Evolutionary conservation across 2,888 invertebrate species (phyloP).

Genomic region (Thymelicus sylvestris): DNA sequence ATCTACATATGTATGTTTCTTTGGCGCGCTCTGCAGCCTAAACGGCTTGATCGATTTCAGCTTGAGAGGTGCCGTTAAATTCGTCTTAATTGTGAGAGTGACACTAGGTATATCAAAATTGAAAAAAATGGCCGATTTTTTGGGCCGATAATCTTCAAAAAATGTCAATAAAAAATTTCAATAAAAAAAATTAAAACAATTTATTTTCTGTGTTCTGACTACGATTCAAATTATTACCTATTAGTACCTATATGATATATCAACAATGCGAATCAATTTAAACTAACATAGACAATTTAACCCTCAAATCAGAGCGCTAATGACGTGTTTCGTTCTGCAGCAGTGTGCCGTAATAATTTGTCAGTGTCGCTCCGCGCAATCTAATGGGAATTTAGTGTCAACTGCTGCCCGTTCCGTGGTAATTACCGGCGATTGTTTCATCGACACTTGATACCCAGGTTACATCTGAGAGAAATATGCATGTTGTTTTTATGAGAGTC

Average conservation of each 20-base stretch:
- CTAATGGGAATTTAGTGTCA: conserved; percentile 76
- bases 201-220: too few relatives aligned
- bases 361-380: conserved; percentile 64
- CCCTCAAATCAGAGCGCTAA: conserved; percentile 28
- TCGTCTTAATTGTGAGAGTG: too few relatives aligned
- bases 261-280: not conserved
- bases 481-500: not conserved
- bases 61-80: too few relatives aligned
- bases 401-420: conserved; percentile 62
- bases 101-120: too few relatives aligned
- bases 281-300: conserved; percentile 13
- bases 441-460: conserved; percentile 9
- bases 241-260: not conserved
- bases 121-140: too few relatives aligned
- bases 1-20: too few relatives aligned
- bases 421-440: conserved; percentile 66
- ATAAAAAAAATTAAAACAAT: too few relatives aligned
- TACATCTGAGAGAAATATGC: not conserved
- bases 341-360: conserved; percentile 60
- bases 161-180: too few relatives aligned
- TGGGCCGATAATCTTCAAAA: too few relatives aligned
- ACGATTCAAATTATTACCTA: too few relatives aligned
- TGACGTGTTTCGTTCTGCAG: conserved; percentile 40
- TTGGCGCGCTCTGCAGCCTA: too few relatives aligned
- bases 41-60: too few relatives aligned